Percentiles rank a stretch among this genome's conserved stretches.
Conservation (phyloP, 2,113 vertebrate species). For the Apodemus speciosus region DNA sequence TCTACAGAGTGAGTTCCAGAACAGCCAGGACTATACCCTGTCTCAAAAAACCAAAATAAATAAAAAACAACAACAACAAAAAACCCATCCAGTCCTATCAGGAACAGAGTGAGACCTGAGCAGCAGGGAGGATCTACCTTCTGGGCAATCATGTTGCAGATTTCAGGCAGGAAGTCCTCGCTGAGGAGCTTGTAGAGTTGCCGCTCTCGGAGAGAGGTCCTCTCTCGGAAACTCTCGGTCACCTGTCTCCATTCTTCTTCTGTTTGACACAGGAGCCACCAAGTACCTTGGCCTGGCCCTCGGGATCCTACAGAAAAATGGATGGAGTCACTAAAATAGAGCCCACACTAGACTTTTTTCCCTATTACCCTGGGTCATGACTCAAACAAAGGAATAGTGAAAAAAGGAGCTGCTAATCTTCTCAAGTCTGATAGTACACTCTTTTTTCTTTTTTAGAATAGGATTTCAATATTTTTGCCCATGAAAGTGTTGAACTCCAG, state of each 20-base stretch:
- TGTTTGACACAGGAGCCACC: slow-evolving; percentile 96
- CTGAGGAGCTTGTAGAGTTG: slow-evolving; percentile 97
- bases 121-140: slow-evolving; percentile 87
- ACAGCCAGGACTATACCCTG: too few relatives aligned
- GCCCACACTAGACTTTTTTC: slow-evolving; percentile 13
- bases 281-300: slow-evolving; percentile 89
- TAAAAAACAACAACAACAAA: too few relatives aligned
- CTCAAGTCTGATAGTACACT: neutral
- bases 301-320: slow-evolving; percentile 82
- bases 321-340: slow-evolving; percentile 57
- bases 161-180: slow-evolving; percentile 98
- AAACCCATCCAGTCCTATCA: neutral
- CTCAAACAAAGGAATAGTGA: neutral
- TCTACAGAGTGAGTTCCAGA: too few relatives aligned
- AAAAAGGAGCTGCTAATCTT: neutral
- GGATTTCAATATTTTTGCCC: neutral
- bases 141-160: slow-evolving; percentile 98
- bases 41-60: too few relatives aligned
- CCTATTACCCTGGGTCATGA: neutral
- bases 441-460: neutral
- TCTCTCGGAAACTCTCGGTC: slow-evolving; percentile 95
- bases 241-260: slow-evolving; percentile 96
- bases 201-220: slow-evolving; percentile 92
- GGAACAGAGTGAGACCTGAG: neutral
- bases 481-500: neutral